These are phyloP conservation scores for Drosophila flavopinicola DNA, from an alignment of 2,888 invertebrate genomes.

Conservation along the genomic window DNA sequence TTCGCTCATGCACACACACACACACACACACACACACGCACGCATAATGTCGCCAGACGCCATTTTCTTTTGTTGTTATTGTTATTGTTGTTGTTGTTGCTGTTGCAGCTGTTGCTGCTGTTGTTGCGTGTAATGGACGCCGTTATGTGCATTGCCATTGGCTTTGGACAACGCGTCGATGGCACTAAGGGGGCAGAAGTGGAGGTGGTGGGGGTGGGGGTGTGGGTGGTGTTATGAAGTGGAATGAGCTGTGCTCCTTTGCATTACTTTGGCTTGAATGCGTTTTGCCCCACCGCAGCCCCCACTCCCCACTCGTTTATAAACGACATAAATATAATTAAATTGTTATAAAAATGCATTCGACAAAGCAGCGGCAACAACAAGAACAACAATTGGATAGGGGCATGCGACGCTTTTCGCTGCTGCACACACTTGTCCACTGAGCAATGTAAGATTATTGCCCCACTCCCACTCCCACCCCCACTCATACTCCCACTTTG, in stretches of 20 bases:
- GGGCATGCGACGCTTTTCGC: conserved; percentile 6
- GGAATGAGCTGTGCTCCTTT: conserved; percentile 28
- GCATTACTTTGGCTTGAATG: conserved; percentile 71
- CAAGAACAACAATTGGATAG: conserved; percentile 20
- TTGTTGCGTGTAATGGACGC: conserved; percentile 76
- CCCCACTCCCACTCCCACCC: conserved; percentile 13
- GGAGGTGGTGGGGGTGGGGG: not conserved
- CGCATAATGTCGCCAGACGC: conserved; percentile 67
- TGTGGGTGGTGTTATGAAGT: too few species aligned
- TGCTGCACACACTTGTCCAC: conserved; percentile 28
- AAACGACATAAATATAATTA: conserved; percentile 74
- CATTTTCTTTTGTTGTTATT: conserved; percentile 59
- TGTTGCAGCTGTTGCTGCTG: conserved; percentile 29
- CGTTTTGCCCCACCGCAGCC: conserved; percentile 22
- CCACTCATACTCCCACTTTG: not conserved
- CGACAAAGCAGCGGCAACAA: conserved; percentile 38
- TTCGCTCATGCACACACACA: conserved; percentile 32
- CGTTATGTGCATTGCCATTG: conserved; percentile 67
- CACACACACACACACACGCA: conserved; percentile 9
- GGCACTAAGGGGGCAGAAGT: not conserved
- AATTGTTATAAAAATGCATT: conserved; percentile 76
- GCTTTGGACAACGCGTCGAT: conserved; percentile 33
- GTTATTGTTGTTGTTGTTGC: conserved; percentile 35
- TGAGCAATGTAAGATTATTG: conserved; percentile 47
- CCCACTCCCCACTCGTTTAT: conserved; percentile 13